A percentile compares a stretch with the other conserved stretches of the same genome.
Evolutionary conservation across 2,797 vertebrate genomes (phyloP).

Genomic region (Chaenodraco wilsoni): DNA sequence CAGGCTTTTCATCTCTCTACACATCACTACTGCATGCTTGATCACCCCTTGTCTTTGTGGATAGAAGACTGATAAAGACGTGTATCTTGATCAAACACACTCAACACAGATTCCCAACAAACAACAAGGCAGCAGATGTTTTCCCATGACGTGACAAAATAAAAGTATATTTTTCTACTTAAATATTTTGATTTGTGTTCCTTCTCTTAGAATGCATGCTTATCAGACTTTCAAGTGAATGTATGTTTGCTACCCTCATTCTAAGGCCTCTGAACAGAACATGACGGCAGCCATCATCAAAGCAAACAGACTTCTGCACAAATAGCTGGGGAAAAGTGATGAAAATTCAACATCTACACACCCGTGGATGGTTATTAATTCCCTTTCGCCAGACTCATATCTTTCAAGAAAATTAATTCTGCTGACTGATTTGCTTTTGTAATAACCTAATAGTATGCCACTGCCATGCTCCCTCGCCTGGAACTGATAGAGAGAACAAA

Average conservation of each 20-base stretch:
- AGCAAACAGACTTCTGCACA: constrained; percentile 47
- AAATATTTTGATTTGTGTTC: neutral
- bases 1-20: constrained; percentile 47
- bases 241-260: constrained; percentile 23
- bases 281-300: constrained; percentile 45
- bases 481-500: constrained; percentile 79
- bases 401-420: constrained; percentile 83
- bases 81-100: constrained; percentile 58
- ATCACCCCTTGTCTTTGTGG: constrained; percentile 58
- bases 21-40: constrained; percentile 45
- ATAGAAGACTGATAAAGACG: constrained; percentile 49
- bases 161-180: constrained; percentile 3
- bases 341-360: constrained; percentile 68
- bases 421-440: constrained; percentile 86
- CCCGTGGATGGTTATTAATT: constrained; percentile 73
- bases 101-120: neutral
- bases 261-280: constrained; percentile 33
- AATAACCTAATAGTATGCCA: constrained; percentile 84
- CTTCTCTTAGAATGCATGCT: constrained; percentile 25
- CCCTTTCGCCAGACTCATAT: constrained; percentile 76
- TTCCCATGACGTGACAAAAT: constrained; percentile 5
- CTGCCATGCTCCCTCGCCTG: constrained; percentile 77
- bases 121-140: neutral
- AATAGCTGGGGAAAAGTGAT: constrained; percentile 57
- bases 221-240: constrained; percentile 36